phyloP scores from a whole-genome alignment of 2,888 invertebrate genomes.

The Callosobruchus maculatus region DNA sequence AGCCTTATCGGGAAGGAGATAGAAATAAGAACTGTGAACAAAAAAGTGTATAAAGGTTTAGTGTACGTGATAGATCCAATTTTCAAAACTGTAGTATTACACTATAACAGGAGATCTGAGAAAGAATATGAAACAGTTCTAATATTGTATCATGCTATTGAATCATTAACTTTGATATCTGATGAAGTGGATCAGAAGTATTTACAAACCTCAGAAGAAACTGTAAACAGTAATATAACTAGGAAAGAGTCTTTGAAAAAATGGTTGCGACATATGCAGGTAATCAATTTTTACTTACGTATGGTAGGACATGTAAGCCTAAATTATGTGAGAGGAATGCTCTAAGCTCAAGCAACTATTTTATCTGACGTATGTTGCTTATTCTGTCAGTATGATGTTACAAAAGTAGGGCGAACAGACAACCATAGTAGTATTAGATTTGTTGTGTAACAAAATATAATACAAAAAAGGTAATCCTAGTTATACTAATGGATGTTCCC shows the following conservation, averaged over 20 bases:
- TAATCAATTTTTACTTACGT: no score
- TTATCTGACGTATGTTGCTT: no score
- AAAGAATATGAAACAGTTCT: constrained; percentile 24
- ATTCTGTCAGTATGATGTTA: no score
- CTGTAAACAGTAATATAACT: constrained; percentile 9
- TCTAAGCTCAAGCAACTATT: no score
- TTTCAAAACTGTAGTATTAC: constrained; percentile 39
- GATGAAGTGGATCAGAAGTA: constrained; percentile 26
- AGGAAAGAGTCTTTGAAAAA: constrained; percentile 34
- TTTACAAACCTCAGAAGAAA: constrained; percentile 12
- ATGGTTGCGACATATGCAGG: constrained; percentile 42
- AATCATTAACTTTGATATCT: constrained; percentile 29
- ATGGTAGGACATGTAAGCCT: no score
- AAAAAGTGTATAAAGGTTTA: constrained; percentile 29
- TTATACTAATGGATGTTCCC: no score
- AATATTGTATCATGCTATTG: constrained; percentile 34
- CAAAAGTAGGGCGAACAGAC: no score
- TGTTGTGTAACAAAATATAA: no score
- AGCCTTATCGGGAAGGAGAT: constrained; percentile 38
- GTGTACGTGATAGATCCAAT: constrained; percentile 43
- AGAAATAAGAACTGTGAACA: constrained; percentile 33
- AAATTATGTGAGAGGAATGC: no score
- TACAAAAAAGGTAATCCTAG: no score
- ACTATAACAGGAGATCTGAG: constrained; percentile 18
- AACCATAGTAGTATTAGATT: no score